Percentiles rank a stretch among this genome's conserved stretches.
phyloP scores from a whole-genome alignment of 1,140 invertebrate genomes.

The Lysiphlebus fabarum region DNA sequence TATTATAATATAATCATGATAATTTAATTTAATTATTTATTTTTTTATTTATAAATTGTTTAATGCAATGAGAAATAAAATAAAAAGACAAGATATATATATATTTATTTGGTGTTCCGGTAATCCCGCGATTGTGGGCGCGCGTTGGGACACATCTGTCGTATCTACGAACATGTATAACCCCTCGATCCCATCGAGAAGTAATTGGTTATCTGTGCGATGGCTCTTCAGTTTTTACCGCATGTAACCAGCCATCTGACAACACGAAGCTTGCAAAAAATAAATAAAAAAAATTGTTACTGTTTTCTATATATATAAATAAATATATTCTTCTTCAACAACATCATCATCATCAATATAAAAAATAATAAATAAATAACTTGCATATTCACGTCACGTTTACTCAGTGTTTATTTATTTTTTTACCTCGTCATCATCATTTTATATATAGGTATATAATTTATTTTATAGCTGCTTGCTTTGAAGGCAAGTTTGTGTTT shows the following conservation, averaged over 20 bases:
- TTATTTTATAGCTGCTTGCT: not conserved
- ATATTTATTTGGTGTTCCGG: conserved; percentile 23
- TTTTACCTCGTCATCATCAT: not conserved
- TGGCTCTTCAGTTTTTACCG: conserved; percentile 51
- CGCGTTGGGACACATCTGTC: conserved; percentile 51
- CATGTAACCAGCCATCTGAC: conserved; percentile 44
- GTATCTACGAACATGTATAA: conserved; percentile 25
- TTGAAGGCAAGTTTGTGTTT: not conserved
- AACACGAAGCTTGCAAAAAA: conserved; percentile 11
- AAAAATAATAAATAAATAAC: not conserved
- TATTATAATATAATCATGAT: too few species aligned
- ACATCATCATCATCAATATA: too few species aligned
- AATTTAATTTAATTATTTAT: too few species aligned
- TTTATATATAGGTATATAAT: too few species aligned
- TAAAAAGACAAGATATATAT: too few species aligned
- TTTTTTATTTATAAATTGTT: too few species aligned
- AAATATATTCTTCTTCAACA: too few species aligned
- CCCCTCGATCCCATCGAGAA: conserved; percentile 27
- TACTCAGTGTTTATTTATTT: not conserved
- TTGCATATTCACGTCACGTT: not conserved
- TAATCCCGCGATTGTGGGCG: conserved; percentile 50
- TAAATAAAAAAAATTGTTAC: too few species aligned
- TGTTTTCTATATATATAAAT: too few species aligned
- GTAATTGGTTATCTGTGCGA: conserved; percentile 57
- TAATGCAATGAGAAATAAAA: too few species aligned